These are phyloP conservation scores for Guaruba guarouba DNA, from an alignment of 2,113 vertebrate genomes.

Conservation along the genomic window DNA sequence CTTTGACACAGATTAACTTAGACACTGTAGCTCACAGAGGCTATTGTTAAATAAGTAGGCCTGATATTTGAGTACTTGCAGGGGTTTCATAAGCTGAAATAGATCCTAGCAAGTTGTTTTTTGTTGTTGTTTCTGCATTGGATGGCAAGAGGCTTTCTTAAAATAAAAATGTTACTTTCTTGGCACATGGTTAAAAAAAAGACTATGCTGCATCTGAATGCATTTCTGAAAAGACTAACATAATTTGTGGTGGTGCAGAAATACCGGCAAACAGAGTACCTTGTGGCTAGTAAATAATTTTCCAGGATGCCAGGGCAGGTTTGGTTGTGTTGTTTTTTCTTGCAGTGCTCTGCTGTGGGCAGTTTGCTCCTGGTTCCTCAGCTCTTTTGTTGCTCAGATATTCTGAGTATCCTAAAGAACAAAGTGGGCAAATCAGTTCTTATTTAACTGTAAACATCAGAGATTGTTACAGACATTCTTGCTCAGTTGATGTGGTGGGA, in stretches of 20 bases:
- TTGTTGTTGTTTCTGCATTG: neutral
- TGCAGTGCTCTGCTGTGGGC: neutral
- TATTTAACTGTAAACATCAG: neutral
- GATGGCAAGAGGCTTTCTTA: neutral
- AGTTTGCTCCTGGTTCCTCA: neutral
- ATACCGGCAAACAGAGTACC: neutral
- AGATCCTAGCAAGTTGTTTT: neutral
- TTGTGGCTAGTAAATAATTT: constrained; percentile 41
- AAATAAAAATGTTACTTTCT: neutral
- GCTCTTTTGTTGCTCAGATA: neutral
- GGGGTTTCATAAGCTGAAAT: constrained; percentile 31
- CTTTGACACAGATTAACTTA: neutral
- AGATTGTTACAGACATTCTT: neutral
- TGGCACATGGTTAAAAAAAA: neutral
- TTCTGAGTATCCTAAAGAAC: neutral
- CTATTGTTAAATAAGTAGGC: constrained; percentile 4
- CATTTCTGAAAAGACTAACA: neutral
- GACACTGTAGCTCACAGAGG: neutral
- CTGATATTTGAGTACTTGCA: constrained; percentile 4
- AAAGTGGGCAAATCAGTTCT: neutral
- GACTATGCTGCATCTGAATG: neutral
- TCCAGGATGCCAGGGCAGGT: neutral
- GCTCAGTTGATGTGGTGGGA: neutral
- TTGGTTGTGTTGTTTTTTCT: neutral
- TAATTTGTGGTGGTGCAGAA: neutral